These are phyloP conservation scores for Myrmecophaga tridactyla DNA, from an alignment of 2,113 vertebrate species.

Conservation along the genomic window DNA sequence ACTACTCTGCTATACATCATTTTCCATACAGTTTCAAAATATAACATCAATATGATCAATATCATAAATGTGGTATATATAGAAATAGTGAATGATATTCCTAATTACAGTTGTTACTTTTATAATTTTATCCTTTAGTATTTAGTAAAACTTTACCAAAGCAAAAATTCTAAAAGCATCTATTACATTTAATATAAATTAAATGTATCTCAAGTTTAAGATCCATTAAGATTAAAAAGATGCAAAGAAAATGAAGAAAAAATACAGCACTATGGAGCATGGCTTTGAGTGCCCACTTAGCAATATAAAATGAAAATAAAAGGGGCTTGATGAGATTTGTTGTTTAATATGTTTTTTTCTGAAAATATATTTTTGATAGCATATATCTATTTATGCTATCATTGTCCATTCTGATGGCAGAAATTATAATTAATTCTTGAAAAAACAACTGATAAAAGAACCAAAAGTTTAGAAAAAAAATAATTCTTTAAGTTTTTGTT, in stretches of 20 bases:
- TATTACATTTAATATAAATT: not conserved
- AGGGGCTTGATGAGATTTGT: fast-evolving
- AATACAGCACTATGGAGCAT: not conserved
- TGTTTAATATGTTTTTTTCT: conserved; percentile 11
- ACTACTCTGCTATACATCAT: not conserved
- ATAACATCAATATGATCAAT: not conserved
- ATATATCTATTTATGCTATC: conserved; percentile 14
- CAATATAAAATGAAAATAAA: not conserved
- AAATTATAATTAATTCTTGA: conserved; percentile 31
- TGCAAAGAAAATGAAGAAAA: too few species aligned
- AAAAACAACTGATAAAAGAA: not conserved
- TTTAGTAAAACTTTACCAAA: not conserved
- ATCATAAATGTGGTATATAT: not conserved
- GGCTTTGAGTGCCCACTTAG: not conserved
- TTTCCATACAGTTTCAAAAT: not conserved
- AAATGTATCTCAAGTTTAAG: not conserved
- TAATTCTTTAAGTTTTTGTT: not conserved
- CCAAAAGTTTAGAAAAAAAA: conserved; percentile 43
- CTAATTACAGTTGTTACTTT: not conserved
- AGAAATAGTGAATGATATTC: not conserved
- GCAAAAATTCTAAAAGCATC: not conserved
- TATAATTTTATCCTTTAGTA: not conserved
- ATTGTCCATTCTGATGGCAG: not conserved
- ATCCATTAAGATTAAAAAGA: not conserved
- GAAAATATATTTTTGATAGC: not conserved